Conservation (phyloP, 2,113 vertebrate genomes). For the Formicarius rufipectus region DNA sequence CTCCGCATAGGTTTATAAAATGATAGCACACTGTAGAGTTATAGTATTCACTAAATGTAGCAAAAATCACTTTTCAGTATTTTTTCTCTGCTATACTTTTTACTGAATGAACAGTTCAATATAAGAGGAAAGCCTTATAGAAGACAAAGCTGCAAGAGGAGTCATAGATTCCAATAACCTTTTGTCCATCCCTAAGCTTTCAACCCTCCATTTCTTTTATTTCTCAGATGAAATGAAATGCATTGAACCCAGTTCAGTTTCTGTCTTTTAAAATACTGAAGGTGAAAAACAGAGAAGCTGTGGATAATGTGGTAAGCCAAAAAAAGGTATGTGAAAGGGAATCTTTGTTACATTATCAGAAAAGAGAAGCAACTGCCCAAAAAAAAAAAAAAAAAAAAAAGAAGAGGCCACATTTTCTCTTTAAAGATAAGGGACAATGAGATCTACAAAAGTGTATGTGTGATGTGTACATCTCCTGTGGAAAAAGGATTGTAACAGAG, state of each 20-base stretch:
- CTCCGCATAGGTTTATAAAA: neutral
- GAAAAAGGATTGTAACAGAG: neutral
- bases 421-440: neutral
- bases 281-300: conserved; percentile 21
- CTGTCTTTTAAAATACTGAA: conserved; percentile 15
- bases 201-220: neutral
- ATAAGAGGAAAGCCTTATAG: neutral
- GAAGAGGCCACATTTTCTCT: neutral
- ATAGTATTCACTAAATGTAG: neutral
- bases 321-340: neutral
- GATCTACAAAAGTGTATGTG: neutral
- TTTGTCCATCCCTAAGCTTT: conserved; percentile 26
- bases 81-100: neutral
- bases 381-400: conserved; percentile 8
- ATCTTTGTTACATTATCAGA: conserved; percentile 25
- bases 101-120: conserved; percentile 31
- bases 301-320: neutral
- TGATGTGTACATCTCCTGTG: neutral
- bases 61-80: neutral
- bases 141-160: conserved; percentile 7
- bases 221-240: conserved; percentile 17
- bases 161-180: conserved; percentile 12
- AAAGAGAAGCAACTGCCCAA: neutral
- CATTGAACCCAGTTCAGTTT: conserved; percentile 20
- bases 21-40: neutral